These are phyloP conservation scores for Labrus mixtus DNA, from an alignment of 2,113 vertebrate species.

Conservation along the genomic window DNA sequence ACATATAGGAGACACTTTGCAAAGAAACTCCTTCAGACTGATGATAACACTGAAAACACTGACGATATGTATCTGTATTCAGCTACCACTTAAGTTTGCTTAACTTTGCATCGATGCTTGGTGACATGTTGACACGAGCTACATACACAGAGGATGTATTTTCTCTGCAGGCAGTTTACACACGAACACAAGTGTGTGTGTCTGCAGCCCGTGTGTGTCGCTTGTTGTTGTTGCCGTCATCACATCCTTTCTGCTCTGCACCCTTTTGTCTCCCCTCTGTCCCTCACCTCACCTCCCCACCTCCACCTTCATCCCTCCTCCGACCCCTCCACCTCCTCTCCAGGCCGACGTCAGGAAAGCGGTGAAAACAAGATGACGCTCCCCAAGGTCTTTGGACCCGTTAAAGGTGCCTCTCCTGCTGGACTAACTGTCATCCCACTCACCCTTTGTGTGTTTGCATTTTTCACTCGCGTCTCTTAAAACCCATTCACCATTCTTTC, in stretches of 20 bases:
- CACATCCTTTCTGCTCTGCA: conserved; percentile 68
- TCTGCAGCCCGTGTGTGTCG: conserved; percentile 1
- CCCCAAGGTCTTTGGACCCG: conserved; percentile 83
- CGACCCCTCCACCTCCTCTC: conserved; percentile 50
- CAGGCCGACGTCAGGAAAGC: conserved; percentile 84
- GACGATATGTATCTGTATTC: not conserved
- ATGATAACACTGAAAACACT: not conserved
- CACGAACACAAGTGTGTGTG: not conserved
- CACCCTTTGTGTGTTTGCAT: conserved; percentile 31
- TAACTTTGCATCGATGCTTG: not conserved
- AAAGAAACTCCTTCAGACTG: not conserved
- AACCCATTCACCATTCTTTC: not conserved
- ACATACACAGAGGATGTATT: not conserved
- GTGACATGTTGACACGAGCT: not conserved
- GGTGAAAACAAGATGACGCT: conserved; percentile 83
- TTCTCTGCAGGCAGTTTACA: not conserved
- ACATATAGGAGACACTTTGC: too few relatives aligned
- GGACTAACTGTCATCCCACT: conserved; percentile 13
- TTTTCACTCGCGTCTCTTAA: conserved; percentile 2
- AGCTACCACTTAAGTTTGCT: not conserved
- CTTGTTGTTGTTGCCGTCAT: conserved; percentile 50
- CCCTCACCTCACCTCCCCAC: conserved; percentile 46
- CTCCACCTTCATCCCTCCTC: conserved; percentile 35
- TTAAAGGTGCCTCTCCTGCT: conserved; percentile 74
- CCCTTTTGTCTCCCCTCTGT: conserved; percentile 15